Evolutionary conservation across 2,797 vertebrate genomes (phyloP).

Genomic region (Gymnothorax javanicus): DNA sequence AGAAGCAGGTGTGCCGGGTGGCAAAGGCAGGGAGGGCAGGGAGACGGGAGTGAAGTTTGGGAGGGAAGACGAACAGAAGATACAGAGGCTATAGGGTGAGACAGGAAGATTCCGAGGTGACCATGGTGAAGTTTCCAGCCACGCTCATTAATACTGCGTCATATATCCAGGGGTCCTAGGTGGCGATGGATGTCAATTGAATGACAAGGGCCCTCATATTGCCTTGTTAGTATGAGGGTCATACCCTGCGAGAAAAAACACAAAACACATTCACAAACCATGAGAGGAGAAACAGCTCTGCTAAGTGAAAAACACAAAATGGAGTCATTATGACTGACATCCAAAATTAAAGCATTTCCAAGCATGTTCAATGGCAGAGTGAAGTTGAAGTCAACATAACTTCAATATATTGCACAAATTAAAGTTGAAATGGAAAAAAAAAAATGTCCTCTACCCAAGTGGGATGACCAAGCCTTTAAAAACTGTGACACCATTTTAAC

Average conservation of each 20-base stretch:
- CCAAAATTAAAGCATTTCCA: background rate
- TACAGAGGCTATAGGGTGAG: background rate
- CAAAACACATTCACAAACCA: background rate
- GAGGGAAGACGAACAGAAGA: background rate
- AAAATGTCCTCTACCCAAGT: background rate
- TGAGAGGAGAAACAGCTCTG: background rate
- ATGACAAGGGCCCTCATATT: constrained; percentile 32
- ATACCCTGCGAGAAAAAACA: constrained; percentile 4
- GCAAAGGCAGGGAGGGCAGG: background rate
- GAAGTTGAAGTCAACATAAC: background rate
- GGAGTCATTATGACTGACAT: background rate
- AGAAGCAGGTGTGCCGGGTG: background rate
- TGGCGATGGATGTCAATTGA: constrained; percentile 19
- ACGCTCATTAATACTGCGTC: constrained; percentile 40
- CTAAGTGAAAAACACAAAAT: background rate
- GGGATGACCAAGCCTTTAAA: background rate
- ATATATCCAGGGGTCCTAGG: constrained; percentile 1
- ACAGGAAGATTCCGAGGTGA: background rate
- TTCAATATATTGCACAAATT: background rate
- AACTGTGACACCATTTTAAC: background rate
- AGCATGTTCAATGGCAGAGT: background rate
- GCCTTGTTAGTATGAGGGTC: constrained; percentile 31
- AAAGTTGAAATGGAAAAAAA: background rate
- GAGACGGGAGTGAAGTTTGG: background rate
- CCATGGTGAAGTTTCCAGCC: constrained; percentile 36